Base-by-base conservation (phyloP, 2,888 invertebrate species). In the Adelphocoris suturalis region DNA sequence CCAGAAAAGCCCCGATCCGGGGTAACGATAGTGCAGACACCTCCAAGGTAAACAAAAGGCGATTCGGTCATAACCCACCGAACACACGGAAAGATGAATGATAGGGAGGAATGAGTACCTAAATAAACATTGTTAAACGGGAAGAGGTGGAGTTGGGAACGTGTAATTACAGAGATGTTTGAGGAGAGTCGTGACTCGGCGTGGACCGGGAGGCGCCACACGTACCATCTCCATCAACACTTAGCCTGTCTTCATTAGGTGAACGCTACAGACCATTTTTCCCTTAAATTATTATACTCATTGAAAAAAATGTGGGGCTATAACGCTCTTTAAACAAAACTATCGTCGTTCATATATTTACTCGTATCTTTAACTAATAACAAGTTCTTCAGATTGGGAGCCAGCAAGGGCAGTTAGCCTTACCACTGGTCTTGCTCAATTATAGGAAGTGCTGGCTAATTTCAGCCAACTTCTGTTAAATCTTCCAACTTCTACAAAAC, bases 141-240 rank as follows among this genome's bases (percentile, higher is more conserved):
- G 82, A 78, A 78, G 82, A 82, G 82, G 82, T 47, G 82, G 82
- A 82, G 82, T 47, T 52, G 52, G 82, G 52, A 82, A 52, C 47
- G 82, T 82, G 47, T 47, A 52, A 52, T 52, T 52, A 82, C 82
- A 52, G 47, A 52, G 47, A 82, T 47, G 47, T 82, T 52, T 47
- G 52, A 52, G 52, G 52, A 27, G n/a, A 82, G 47, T 82, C 82
- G 82, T 82, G 82, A 82, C 82, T 82, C 52, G 82, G 52, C 48
- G 82, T 82, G 48, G 82, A 82, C 82, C 82, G 19, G 82, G 82
- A 82, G 82, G 82, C 82, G 82, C 82, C 82, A 82, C 82, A 82
- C 82, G 82, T 82, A 82, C 82, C 82, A 82, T 82, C 82, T 82
- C 82, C 82, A 82, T 82, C 82, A 82, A 82, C 82, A 82, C 82